Percentiles rank a stretch among this genome's conserved stretches.
phyloP scores from a whole-genome alignment of 2,797 vertebrate species.

The Leuciscus waleckii region DNA sequence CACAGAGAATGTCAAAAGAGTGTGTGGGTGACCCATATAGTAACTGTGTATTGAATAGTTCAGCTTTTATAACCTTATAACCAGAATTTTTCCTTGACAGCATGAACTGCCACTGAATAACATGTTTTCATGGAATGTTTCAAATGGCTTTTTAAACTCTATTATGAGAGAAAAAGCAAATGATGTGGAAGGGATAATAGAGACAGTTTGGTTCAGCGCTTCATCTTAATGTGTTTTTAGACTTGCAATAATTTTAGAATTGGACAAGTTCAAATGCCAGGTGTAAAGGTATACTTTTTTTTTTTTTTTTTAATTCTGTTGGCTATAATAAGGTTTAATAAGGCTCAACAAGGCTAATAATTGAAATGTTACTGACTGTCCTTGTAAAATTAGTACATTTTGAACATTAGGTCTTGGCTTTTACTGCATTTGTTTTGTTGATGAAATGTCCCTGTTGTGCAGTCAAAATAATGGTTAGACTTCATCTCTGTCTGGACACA shows the following conservation, averaged over 20 bases:
- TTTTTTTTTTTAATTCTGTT: not conserved
- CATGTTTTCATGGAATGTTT: not conserved
- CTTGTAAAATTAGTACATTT: not conserved
- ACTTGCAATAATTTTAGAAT: not conserved
- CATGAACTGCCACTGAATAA: not conserved
- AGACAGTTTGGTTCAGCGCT: not conserved
- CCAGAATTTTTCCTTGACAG: not conserved
- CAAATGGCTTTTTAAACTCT: not conserved
- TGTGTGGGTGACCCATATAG: conserved; percentile 30
- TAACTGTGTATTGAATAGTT: conserved; percentile 17
- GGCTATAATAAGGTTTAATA: not conserved
- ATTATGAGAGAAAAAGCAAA: not conserved
- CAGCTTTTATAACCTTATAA: conserved; percentile 5
- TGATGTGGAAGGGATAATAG: not conserved
- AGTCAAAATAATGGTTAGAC: conserved; percentile 16
- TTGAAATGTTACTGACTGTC: not conserved
- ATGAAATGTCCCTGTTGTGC: conserved; percentile 7
- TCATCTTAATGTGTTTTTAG: not conserved
- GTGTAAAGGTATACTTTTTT: not conserved
- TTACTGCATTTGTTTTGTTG: not conserved
- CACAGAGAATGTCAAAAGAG: conserved; percentile 23
- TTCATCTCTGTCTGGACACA: conserved; percentile 14
- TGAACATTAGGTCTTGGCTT: not conserved
- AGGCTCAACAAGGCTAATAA: not conserved
- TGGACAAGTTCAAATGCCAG: not conserved